phyloP scores from a whole-genome alignment of 2,797 vertebrate species.

The Hybognathus amarus region DNA sequence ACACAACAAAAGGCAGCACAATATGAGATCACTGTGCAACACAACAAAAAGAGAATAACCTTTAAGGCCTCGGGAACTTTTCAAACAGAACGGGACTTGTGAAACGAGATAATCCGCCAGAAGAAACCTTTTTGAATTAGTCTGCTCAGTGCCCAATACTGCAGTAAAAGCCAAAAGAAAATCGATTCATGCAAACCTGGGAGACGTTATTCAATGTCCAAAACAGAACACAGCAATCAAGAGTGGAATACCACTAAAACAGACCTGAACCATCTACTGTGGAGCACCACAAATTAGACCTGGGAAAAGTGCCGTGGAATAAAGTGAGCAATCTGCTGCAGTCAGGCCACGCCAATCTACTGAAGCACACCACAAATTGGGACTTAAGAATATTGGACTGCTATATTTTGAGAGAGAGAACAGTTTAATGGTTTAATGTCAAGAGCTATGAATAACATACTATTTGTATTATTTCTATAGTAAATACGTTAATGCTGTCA shows the following conservation, averaged over 20 bases:
- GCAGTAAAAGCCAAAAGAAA: slow-evolving; percentile 44
- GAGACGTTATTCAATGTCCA: slow-evolving; percentile 43
- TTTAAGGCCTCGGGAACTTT: slow-evolving; percentile 15
- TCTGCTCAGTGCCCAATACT: slow-evolving; percentile 11
- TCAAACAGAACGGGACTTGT: background rate
- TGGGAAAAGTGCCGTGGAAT: slow-evolving; percentile 35
- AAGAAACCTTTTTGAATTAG: slow-evolving; percentile 36
- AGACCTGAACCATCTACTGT: slow-evolving; percentile 37
- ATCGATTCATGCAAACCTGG: slow-evolving; percentile 48
- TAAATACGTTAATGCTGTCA: background rate
- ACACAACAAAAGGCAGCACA: slow-evolving; percentile 20
- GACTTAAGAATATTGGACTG: slow-evolving; percentile 39
- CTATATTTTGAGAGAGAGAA: slow-evolving; percentile 26
- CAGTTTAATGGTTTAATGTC: slow-evolving; percentile 9
- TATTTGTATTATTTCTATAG: background rate
- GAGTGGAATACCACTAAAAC: slow-evolving; percentile 48
- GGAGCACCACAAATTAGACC: slow-evolving; percentile 42
- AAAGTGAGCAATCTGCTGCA: slow-evolving; percentile 48
- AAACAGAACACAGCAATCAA: slow-evolving; percentile 52
- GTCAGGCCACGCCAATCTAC: slow-evolving; percentile 50
- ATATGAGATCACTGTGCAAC: background rate
- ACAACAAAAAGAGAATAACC: slow-evolving; percentile 20
- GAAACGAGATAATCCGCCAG: background rate
- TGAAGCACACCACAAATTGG: slow-evolving; percentile 33
- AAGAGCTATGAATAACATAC: background rate